Evolutionary conservation across 2,888 invertebrate genomes (phyloP).

Genomic region (Platycnemis pennipes): DNA sequence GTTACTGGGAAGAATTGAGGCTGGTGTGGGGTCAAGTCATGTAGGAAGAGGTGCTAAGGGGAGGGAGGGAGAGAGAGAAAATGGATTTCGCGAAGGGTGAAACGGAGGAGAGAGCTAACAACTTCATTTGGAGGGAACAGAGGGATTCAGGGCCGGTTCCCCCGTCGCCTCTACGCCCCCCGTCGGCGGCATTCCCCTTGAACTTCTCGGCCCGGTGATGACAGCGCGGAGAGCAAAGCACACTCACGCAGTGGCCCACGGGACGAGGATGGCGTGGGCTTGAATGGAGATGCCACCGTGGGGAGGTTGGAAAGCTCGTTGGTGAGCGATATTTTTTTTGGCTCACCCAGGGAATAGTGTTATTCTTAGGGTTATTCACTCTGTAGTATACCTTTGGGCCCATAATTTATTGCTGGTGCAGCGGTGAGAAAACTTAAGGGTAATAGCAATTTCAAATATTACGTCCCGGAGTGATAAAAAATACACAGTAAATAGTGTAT

Average conservation of each 20-base stretch:
- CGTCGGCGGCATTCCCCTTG: background rate
- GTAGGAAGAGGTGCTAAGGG: background rate
- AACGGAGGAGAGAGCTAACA: background rate
- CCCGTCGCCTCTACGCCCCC: background rate
- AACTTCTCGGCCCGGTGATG: background rate
- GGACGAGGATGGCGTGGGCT: background rate
- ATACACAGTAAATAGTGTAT: too few species aligned
- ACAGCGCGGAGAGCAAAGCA: background rate
- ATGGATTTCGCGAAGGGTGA: background rate
- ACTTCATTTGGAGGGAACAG: constrained; percentile 4
- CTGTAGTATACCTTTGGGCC: too few species aligned
- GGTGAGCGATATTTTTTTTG: background rate
- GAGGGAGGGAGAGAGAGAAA: background rate
- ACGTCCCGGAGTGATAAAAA: too few species aligned
- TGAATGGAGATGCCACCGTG: background rate
- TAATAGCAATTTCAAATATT: too few species aligned
- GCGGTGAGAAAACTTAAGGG: too few species aligned
- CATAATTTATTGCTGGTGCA: too few species aligned
- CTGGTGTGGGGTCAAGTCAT: background rate
- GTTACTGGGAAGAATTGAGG: background rate
- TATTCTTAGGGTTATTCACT: too few species aligned
- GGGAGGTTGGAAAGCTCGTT: background rate
- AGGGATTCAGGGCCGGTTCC: background rate
- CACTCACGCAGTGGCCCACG: background rate
- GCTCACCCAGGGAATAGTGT: too few species aligned